Conservation (phyloP, 2,888 invertebrate species). For the Lithophane socia region DNA sequence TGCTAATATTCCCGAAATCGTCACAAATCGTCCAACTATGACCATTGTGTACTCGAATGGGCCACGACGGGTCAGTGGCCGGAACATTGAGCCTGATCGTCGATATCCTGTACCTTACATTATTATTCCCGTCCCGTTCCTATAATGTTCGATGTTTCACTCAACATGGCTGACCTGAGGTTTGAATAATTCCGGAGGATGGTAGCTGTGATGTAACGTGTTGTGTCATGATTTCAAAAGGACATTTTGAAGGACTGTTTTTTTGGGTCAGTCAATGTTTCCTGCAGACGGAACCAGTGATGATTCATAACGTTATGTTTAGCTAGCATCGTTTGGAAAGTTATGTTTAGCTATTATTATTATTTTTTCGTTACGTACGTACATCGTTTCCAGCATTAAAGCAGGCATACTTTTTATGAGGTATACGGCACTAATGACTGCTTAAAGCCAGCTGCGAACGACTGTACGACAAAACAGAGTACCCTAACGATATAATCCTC, state of each 20-base stretch:
- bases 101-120: conserved; percentile 74
- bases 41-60: conserved; percentile 14
- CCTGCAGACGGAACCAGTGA: background rate
- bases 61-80: conserved; percentile 65
- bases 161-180: background rate
- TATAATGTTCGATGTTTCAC: conserved; percentile 18
- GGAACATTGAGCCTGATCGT: conserved; percentile 71
- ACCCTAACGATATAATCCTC: too few species aligned
- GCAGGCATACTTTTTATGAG: too few species aligned
- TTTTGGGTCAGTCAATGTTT: conserved; percentile 16
- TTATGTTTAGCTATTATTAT: too few species aligned
- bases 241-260: conserved; percentile 18
- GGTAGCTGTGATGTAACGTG: conserved; percentile 37
- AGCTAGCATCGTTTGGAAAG: background rate
- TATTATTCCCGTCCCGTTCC: conserved; percentile 57
- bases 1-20: background rate
- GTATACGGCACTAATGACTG: too few species aligned
- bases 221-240: conserved; percentile 25
- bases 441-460: too few species aligned
- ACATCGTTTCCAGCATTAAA: too few species aligned
- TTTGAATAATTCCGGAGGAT: conserved; percentile 39
- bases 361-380: too few species aligned
- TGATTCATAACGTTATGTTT: background rate
- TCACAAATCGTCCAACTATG: background rate
- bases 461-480: too few species aligned